Evolutionary conservation across 2,888 invertebrate genomes (phyloP), one percentile per base, ranked within the genome.

Genomic region (Drosophila melanosoma): DNA sequence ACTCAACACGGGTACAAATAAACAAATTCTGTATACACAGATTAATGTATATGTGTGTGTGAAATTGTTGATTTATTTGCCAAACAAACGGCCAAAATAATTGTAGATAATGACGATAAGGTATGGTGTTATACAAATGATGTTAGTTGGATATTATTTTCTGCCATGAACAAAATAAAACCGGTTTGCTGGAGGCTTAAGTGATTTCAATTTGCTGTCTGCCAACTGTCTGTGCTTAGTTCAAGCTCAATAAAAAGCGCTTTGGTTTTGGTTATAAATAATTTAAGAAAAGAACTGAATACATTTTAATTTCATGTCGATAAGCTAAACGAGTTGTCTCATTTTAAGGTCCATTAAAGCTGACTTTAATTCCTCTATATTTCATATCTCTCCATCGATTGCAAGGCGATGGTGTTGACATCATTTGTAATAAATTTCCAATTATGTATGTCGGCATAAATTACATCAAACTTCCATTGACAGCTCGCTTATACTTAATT

Each of bases 401-500:
- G 29, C 29, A 29, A 29, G 29, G 29, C 32, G 56, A 54, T 66
- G 65, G 82, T 71, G 87, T 80, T 89, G 89, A 89, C 82, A 82
- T 76, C 74, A 58, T 40, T 60, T 57, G 68, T 73, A 89, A 87
- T 87, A 89, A 89, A 90, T 88, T 83, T 69, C 53, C 71, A 88
- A 89, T 86, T 85, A 89, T 88, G 72, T 81, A 54, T 83, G 68
- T 69, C 77, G 65, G 62, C 74, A 77, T 82, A 82, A 85, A 82
- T 85, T 76, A 74, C 52, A 58, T 57, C 42, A 64, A 60, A 51
- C 52, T 66, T 57, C 35, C n/a, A 48, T 52, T 42, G 66, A 60
- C 65, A 53, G 54, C 45, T 29, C 57, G 59, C 60, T 69, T 63
- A 62, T 63, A 79, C 64, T 74, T 69, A 68, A 79, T 83, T 88